phyloP scores from a whole-genome alignment of 2,888 invertebrate genomes.

The Cistogaster globosa region DNA sequence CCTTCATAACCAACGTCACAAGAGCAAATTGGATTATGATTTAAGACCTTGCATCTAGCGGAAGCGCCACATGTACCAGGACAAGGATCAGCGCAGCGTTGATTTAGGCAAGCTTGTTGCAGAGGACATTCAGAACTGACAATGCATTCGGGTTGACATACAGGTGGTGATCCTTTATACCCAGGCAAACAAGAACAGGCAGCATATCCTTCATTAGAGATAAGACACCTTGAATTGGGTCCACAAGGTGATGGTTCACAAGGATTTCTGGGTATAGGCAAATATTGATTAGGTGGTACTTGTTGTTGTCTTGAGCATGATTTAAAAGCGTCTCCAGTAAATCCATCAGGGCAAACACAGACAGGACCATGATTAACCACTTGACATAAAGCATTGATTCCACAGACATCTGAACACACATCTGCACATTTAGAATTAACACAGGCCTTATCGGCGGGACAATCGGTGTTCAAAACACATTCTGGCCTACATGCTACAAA shows the following conservation, averaged over 20 bases:
- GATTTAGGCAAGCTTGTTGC: constrained; percentile 90
- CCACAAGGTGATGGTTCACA: constrained; percentile 94
- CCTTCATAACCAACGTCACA: constrained; percentile 90
- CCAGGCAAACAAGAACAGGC: constrained; percentile 91
- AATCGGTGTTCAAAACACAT: constrained; percentile 92
- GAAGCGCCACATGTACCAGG: constrained; percentile 91
- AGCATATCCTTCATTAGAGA: constrained; percentile 88
- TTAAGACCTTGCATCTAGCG: constrained; percentile 90
- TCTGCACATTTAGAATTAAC: constrained; percentile 90
- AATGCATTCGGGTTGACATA: constrained; percentile 93
- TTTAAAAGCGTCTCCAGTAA: constrained; percentile 89
- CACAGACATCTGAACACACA: constrained; percentile 90
- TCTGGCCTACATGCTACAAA: constrained; percentile 90
- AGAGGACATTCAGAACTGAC: constrained; percentile 92
- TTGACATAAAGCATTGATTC: constrained; percentile 88
- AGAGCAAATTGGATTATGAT: constrained; percentile 93
- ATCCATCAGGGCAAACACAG: constrained; percentile 89
- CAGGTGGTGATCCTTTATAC: constrained; percentile 90
- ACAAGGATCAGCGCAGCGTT: constrained; percentile 92
- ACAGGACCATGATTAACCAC: constrained; percentile 90
- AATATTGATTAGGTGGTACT: constrained; percentile 81
- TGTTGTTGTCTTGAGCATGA: constrained; percentile 85
- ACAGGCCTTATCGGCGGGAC: constrained; percentile 88
- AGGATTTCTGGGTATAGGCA: constrained; percentile 84
- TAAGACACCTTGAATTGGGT: constrained; percentile 89